Conservation (phyloP, 2,888 invertebrate genomes). For the Sericinus montela region DNA sequence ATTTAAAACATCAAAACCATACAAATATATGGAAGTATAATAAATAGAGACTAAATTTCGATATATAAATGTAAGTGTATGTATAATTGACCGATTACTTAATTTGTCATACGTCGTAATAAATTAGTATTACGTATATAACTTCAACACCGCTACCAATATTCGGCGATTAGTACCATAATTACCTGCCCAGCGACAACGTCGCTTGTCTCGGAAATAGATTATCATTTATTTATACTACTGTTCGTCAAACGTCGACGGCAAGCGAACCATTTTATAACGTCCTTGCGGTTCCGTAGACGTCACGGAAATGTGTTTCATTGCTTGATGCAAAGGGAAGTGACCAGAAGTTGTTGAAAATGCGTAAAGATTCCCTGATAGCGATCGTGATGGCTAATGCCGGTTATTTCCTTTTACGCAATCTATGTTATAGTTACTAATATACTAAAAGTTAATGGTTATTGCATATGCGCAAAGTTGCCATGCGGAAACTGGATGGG, state of each 20-base stretch:
- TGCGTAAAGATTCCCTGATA: slow-evolving; percentile 16
- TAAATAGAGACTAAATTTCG: too few species aligned
- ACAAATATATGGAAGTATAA: too few species aligned
- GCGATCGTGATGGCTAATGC: background rate
- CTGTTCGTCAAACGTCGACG: slow-evolving; percentile 35
- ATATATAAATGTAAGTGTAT: too few species aligned
- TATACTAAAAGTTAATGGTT: background rate
- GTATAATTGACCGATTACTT: background rate
- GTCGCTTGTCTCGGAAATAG: slow-evolving; percentile 34
- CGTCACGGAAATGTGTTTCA: slow-evolving; percentile 30
- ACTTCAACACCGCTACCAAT: slow-evolving; percentile 2
- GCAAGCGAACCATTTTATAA: slow-evolving; percentile 30
- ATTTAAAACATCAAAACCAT: background rate
- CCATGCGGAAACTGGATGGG: background rate
- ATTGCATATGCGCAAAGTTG: background rate
- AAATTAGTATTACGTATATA: slow-evolving; percentile 5
- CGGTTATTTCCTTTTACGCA: slow-evolving; percentile 11
- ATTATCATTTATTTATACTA: slow-evolving; percentile 40
- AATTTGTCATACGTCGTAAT: background rate
- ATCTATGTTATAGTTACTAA: background rate
- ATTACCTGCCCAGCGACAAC: slow-evolving; percentile 28
- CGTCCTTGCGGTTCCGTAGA: slow-evolving; percentile 38
- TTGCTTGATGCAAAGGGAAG: slow-evolving; percentile 6
- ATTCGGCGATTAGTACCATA: slow-evolving; percentile 23
- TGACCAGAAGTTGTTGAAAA: slow-evolving; percentile 14